Evolutionary conservation across 1,140 invertebrate genomes (phyloP).

Genomic region (Colletes latitarsis): DNA sequence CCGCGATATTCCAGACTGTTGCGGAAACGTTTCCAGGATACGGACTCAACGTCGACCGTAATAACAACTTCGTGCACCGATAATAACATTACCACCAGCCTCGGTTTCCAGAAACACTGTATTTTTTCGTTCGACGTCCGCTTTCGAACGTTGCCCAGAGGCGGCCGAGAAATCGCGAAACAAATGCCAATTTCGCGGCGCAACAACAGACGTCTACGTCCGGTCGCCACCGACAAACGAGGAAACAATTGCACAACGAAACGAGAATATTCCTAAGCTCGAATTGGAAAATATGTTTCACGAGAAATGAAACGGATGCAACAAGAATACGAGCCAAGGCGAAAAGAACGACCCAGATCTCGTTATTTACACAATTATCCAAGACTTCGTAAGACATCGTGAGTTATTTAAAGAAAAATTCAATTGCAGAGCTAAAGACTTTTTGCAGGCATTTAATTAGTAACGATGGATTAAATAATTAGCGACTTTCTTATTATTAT

Average conservation of each 20-base stretch:
- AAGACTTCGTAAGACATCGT: neutral
- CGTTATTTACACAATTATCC: neutral
- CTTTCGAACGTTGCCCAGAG: conserved; percentile 12
- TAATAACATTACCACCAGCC: neutral
- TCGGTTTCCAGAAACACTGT: conserved; percentile 28
- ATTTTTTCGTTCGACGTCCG: conserved; percentile 22
- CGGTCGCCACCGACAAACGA: conserved; percentile 4
- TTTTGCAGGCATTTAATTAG: too few relatives aligned
- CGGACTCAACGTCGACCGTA: neutral
- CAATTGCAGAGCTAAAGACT: too few relatives aligned
- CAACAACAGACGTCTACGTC: conserved; percentile 25
- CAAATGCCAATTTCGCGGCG: conserved; percentile 54
- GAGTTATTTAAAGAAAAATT: neutral
- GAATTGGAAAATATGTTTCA: conserved; percentile 42
- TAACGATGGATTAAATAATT: too few relatives aligned
- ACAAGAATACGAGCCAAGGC: neutral
- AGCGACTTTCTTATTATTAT: too few relatives aligned
- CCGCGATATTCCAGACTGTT: neutral
- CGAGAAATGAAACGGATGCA: conserved; percentile 28
- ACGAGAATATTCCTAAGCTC: conserved; percentile 13
- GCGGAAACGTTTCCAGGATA: neutral
- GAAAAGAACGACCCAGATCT: neutral
- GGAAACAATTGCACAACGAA: conserved; percentile 30
- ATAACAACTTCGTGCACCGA: neutral
- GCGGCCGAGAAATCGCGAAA: conserved; percentile 46